Evolutionary conservation across 37 sponge, comb jelly and placozoan species (phyloP).

Genomic region (Cliona cf. orientalis): DNA sequence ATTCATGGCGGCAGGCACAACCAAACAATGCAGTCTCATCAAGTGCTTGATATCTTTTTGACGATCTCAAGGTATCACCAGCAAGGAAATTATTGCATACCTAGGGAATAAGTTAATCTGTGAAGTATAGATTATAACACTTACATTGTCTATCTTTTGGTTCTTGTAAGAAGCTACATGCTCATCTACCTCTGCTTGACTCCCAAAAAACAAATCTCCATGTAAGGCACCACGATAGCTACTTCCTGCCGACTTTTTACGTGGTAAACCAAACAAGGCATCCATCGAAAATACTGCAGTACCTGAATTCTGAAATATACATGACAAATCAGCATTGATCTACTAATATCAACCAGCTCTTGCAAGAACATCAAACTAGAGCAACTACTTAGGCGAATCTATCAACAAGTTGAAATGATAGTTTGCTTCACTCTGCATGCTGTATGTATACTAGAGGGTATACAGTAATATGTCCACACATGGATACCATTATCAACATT

Average conservation of each 20-base stretch:
- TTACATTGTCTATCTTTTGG: neutral
- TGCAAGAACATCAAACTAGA: neutral
- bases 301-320: slow-evolving; percentile 2
- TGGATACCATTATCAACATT: no score
- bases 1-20: slow-evolving; percentile 49
- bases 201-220: slow-evolving; percentile 11
- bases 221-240: slow-evolving; percentile 5
- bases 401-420: no score
- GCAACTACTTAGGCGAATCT: no score
- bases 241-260: slow-evolving; percentile 20
- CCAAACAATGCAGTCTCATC: slow-evolving; percentile 49
- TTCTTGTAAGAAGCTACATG: neutral
- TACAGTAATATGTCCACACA: no score
- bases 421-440: no score
- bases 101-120: no score
- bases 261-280: slow-evolving; percentile 36
- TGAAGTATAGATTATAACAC: no score
- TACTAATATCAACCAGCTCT: neutral
- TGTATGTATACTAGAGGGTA: no score
- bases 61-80: slow-evolving; percentile 9
- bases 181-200: slow-evolving; percentile 25
- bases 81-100: slow-evolving; percentile 26
- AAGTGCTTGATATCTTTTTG: slow-evolving; percentile 23
- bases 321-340: neutral
- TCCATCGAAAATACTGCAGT: slow-evolving; percentile 25